Evolutionary conservation across 2,113 vertebrate species (phyloP), one percentile per base, ranked within the genome.

Genomic region (Oxyura jamaicensis): DNA sequence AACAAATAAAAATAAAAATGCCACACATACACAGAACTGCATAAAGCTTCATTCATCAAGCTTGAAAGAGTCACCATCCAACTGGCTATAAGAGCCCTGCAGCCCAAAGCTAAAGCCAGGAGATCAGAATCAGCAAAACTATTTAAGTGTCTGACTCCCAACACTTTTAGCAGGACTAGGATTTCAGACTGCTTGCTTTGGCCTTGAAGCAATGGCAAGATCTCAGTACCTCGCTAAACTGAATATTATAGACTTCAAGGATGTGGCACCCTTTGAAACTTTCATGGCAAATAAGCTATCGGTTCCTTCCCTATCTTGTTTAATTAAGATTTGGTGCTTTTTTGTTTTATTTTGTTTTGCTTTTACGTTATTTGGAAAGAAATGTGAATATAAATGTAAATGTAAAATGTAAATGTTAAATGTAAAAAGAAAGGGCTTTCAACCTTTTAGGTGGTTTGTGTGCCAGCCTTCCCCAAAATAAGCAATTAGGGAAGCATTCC

Each of bases 401-500:
- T 33, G 23, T 60, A 79, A 41, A 60, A 60, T 60, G 84, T 87
- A 35, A 93, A 80, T 85, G 52, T 77, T 69, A 88, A 89, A 62
- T 33, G 23, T 60, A 79, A 76, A 84, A 94, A 86, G 68, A 82
- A 76, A 88, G 74, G 68, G 19, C 50, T 79, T 62, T 65, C 89
- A 82, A 67, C 65, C 63, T 81, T 46, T 79, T 88, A 96, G 81
- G 79, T 71, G 50, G 35, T 80, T 79, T 91, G 33, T 44, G 46
- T 76, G 39, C 67, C 62, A 88, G 36, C 25, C 53, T 71, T 96
- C 81, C 42, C 86, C 42, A 81, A 68, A 75, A 77, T 84, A 55
- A 46, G 62, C 21, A 55, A 91, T 92, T 84, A 88, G 87, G 50
- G 96, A 97, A 89, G 77, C 53, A 93, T 83, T 95, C 77, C 60